Base-by-base conservation (phyloP, 2,113 vertebrate genomes). In the Carassius carassius region DNA sequence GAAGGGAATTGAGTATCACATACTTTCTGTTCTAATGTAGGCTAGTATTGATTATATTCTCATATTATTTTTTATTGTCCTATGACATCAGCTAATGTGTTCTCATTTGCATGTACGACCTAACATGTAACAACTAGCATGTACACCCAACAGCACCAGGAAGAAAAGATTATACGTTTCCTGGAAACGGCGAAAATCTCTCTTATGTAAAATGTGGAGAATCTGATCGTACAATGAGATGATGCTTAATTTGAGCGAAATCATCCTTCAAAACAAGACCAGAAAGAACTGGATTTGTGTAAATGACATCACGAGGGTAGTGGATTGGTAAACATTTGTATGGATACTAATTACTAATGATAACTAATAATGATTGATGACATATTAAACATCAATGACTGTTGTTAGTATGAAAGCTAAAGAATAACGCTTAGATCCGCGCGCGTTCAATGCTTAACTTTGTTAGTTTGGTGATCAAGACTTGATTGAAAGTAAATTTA, bases 11-110 rank as follows among this genome's bases (percentile, higher is more conserved):
- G 47, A 58, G 62, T 6, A 86, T 49, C 70, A 47, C 3, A 23
- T 35, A 8, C 23, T 63, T 62, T 63, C 32, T 58, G 63, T n/a
- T 32, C 44, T 60, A 60, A 83, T 84, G 79, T 44, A 62, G n/a
- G n/a, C n/a, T n/a, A n/a, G 72, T 49, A 74, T 81, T 77, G 73
- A 80, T 85, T 81, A 51, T 19, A 63, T 2, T 65, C 47, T 81
- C 56, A 19, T 62, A 25, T 62, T 80, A 23, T 69, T 80, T 32
- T 76, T 74, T 44, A 47, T 47, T 62, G 8, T 47, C 32, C 60
- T 78, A 41, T 41, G 11, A 49, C 74, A 51, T 75, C 8, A 29
- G 25, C 2, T 21, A 13, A 56, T 78, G 19, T 13, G 49, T 78
- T 14, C 75, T 44, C 76, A 62, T 78, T 16, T 41, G 21, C 21